Evolutionary conservation across 2,797 vertebrate genomes (phyloP), one percentile per base, ranked within the genome.

Genomic region (Alauda arvensis): DNA sequence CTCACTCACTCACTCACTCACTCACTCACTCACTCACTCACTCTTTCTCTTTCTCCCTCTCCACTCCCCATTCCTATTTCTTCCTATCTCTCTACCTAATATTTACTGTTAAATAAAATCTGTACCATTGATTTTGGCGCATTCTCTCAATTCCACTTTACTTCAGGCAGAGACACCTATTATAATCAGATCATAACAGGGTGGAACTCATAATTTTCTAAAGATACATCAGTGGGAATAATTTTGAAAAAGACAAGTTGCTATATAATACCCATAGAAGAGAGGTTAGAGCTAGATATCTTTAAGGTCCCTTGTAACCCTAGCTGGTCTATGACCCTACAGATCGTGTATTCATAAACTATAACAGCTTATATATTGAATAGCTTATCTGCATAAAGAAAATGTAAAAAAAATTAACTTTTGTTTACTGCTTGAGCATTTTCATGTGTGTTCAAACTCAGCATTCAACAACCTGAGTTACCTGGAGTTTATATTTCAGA

Each of bases 111-210:
- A 45, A 62, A 52, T 42, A 18, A 74, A 61, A 42, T 33, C 57
- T 33, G 29, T 33, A 23, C 31, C 33, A 28, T 42, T 51, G 29
- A 21, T 60, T 20, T 60, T 1, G 3, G 14, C 5, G 23, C 33
- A 8, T 28, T 14, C 29, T 60, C 23, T n/a, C 23, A 49, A 49
- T 60, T 49, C 29, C 28, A 40, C 45, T 6, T 62, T 34, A 19
- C 52, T 62, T 34, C n/a, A 62, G 12, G 20, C 20, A 34, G 49
- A 76, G 40, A 14, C 20, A 39, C 10, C 33, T 56, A 11, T 56
- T n/a, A 14, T 23, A 56, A 40, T 56, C 0, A 0, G 11, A 23
- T 40, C 34, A 40, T 48, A 40, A 45, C 39, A 63, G 29, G 31
- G 26, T 16, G 56, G 39, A 87, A 53, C 5, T 76, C 5, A 25